Evolutionary conservation across 2,888 invertebrate species (phyloP).

Genomic region (Apotomis betuletana): DNA sequence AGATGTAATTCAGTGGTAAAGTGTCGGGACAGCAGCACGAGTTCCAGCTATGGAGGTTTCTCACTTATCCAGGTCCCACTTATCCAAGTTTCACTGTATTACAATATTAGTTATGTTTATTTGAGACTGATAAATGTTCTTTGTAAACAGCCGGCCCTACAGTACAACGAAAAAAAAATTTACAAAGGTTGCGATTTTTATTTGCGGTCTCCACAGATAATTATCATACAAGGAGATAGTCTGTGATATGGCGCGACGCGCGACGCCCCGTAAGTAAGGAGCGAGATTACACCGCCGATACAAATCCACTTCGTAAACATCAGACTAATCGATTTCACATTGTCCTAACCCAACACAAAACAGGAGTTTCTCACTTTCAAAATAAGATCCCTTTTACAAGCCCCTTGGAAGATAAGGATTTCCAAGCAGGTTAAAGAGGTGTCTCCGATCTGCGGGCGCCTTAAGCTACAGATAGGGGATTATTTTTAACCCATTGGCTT

Average conservation of each 20-base stretch:
- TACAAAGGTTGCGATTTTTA: constrained; percentile 20
- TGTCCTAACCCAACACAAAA: constrained; percentile 43
- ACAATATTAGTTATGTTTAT: no score
- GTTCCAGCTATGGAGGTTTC: no score
- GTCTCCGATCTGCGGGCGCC: constrained; percentile 58
- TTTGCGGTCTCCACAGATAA: constrained; percentile 36
- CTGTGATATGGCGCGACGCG: constrained; percentile 31
- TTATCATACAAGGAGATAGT: constrained; percentile 44
- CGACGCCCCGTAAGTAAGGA: constrained; percentile 37
- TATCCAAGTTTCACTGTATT: no score
- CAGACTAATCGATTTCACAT: constrained; percentile 63
- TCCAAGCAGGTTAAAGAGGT: constrained; percentile 57
- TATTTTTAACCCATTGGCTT: constrained; percentile 67
- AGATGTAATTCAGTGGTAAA: no score
- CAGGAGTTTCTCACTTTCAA: constrained; percentile 46
- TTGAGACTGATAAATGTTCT: no score
- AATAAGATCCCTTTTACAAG: constrained; percentile 50
- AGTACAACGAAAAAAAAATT: no score
- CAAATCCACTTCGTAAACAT: constrained; percentile 69
- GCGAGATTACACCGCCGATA: constrained; percentile 66
- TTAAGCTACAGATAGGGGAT: constrained; percentile 61
- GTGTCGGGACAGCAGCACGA: no score
- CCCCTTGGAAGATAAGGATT: constrained; percentile 41
- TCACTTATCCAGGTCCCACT: no score
- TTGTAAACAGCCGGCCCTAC: no score